Conservation (phyloP, 2,797 vertebrate genomes). For the Sylvilagus floridanus region DNA sequence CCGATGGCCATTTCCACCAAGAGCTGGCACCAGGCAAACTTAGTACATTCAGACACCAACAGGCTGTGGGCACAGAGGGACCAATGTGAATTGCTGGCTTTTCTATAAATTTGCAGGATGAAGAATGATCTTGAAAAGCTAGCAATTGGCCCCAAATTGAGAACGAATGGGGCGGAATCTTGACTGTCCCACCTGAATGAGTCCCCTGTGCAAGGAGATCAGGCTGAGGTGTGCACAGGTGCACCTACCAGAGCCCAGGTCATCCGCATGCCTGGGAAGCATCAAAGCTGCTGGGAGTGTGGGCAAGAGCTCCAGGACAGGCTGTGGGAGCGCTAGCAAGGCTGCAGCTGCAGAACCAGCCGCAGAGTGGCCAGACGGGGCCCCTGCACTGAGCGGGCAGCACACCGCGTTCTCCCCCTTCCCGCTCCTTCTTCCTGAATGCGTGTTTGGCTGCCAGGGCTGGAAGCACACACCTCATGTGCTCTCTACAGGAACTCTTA, state of each 20-base stretch:
- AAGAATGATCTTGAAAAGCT: conserved; percentile 4
- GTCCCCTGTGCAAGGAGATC: neutral
- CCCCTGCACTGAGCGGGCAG: neutral
- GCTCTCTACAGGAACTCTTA: neutral
- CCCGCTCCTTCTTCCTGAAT: neutral
- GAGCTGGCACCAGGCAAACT: neutral
- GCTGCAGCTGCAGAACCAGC: neutral
- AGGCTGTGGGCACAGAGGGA: neutral
- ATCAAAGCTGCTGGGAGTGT: neutral
- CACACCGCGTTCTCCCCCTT: neutral
- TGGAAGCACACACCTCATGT: too few species aligned
- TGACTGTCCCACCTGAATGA: neutral
- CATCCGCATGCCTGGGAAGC: neutral
- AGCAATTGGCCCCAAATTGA: neutral
- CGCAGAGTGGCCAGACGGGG: neutral
- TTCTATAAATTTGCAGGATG: conserved; percentile 15
- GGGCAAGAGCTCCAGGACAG: neutral
- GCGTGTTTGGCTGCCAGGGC: neutral
- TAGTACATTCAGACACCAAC: neutral
- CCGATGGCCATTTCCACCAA: neutral
- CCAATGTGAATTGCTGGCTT: neutral
- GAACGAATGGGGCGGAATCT: neutral
- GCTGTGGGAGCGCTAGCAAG: neutral
- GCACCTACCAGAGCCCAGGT: accelerated
- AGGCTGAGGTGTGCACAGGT: neutral